Base-by-base conservation (phyloP, 2,888 invertebrate genomes). In the Cotesia congregata region DNA sequence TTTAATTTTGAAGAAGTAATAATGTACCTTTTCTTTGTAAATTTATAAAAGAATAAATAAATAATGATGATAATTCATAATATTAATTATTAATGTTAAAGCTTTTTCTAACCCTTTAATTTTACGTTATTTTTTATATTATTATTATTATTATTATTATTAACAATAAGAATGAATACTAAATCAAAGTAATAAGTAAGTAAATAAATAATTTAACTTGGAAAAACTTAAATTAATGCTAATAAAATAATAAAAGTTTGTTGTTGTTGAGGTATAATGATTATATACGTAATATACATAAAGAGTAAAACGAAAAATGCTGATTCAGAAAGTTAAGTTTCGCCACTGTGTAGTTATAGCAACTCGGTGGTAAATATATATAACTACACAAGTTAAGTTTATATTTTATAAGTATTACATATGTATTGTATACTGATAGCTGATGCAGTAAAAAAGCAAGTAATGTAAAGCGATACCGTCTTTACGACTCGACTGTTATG, bases 261-360 rank as follows among this genome's bases (percentile, higher is more conserved):
- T 30, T 30, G 30, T 30, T 30, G 30, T 30, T 30, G 30, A 30
- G 30, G 30, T 30, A 30, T 30, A 30, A 30, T 30, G 30, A 30
- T 30, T 3, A 30, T 30, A 30, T 30, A 30, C 4, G 30, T 30
- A 30, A n/a, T 30, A n/a, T 67, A 1, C 6, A 20, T 67, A 67
- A 39, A 67, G n/a, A 9, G 6, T 20, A 20, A 38, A 20, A 59
- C 71, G 15, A 71, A 71, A 70, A 71, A 71, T 71, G 61, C 71
- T 69, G 69, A 69, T 69, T 20, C 50, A 41, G 69, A 69, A 69
- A 69, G 69, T 69, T 69, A 69, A 69, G 69, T 69, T 69, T 69
- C 20, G 17, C 50, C 67, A 40, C 40, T n/a, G 41, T 59, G 60
- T 30, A 30, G 30, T 30, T 30, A 30, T 30, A 30, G 30, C 30